A percentile compares a stretch with the other conserved stretches of the same genome.
Evolutionary conservation across 2,888 invertebrate genomes (phyloP).

Genomic region (Diplazon laetatorius): DNA sequence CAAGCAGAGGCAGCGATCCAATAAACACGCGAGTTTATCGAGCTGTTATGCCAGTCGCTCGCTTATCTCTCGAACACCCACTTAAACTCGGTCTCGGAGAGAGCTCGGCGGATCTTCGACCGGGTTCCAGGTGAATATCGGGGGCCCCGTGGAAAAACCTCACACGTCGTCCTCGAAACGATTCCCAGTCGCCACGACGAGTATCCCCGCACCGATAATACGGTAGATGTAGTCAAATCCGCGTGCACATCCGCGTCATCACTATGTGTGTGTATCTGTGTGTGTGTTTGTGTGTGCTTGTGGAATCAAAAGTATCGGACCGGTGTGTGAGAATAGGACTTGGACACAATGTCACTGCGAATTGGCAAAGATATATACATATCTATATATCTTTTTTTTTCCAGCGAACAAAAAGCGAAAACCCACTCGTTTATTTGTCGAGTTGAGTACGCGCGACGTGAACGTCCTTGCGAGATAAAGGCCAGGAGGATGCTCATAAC

Average conservation of each 20-base stretch:
- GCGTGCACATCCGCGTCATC: no score
- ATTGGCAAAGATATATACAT: conserved; percentile 25
- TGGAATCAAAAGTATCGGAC: conserved; percentile 25
- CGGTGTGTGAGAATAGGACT: background rate
- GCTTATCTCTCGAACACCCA: conserved; percentile 81
- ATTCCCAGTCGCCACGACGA: conserved; percentile 6
- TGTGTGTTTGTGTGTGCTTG: background rate
- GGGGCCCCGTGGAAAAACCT: conserved; percentile 77
- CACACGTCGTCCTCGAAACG: conserved; percentile 74
- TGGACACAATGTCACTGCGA: conserved; percentile 2
- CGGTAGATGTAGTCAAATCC: conserved; percentile 21
- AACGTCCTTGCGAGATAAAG: conserved; percentile 64
- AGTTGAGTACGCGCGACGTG: conserved; percentile 46
- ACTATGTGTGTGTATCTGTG: no score
- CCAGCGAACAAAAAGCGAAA: conserved; percentile 46
- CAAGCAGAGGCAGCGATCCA: conserved; percentile 73
- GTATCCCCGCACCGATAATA: conserved; percentile 13
- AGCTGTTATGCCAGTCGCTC: conserved; percentile 78
- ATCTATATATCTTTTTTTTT: no score
- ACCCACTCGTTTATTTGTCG: conserved; percentile 48
- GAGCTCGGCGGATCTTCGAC: conserved; percentile 34
- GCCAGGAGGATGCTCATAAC: conserved; percentile 49
- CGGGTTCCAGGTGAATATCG: conserved; percentile 60
- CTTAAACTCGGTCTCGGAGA: conserved; percentile 75
- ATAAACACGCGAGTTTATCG: conserved; percentile 81